Conservation (phyloP, 1,140 invertebrate species). For the Aphaenogaster floridana region DNA sequence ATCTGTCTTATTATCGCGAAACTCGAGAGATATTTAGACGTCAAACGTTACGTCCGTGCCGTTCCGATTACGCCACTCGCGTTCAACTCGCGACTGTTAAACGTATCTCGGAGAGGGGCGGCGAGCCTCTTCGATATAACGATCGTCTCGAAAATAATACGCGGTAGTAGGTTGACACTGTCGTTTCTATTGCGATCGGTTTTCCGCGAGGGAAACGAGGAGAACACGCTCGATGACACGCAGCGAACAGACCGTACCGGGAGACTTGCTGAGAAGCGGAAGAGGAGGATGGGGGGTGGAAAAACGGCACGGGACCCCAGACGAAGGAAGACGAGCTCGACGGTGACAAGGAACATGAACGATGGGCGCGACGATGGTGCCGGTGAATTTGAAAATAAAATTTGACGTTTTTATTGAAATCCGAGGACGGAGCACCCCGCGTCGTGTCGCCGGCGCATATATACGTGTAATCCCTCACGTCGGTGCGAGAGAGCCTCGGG, state of each 20-base stretch:
- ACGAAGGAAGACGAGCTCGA: conserved; percentile 48
- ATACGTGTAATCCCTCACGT: conserved; percentile 49
- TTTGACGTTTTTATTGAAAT: conserved; percentile 81
- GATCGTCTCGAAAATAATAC: conserved; percentile 1
- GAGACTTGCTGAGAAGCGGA: too few species aligned
- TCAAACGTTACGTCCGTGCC: not conserved
- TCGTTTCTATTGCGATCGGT: not conserved
- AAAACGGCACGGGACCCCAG: conserved; percentile 21
- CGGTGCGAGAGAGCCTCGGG: not conserved
- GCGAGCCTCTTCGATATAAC: not conserved
- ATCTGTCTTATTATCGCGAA: not conserved
- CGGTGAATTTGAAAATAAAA: conserved; percentile 79
- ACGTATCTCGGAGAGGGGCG: not conserved
- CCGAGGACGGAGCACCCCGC: conserved; percentile 58
- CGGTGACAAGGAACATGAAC: conserved; percentile 77
- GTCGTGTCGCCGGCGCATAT: conserved; percentile 43
- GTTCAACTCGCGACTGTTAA: not conserved
- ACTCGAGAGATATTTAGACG: conserved; percentile 11
- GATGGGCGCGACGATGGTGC: conserved; percentile 64
- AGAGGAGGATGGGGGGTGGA: not conserved
- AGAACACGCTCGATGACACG: not conserved
- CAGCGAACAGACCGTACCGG: conserved; percentile 11
- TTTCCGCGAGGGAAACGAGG: conserved; percentile 8
- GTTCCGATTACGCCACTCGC: not conserved
- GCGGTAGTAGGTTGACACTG: not conserved